Percentiles rank a stretch among this genome's conserved stretches.
Evolutionary conservation across 2,113 vertebrate species (phyloP).

Genomic region (Ibidorhyncha struthersii): DNA sequence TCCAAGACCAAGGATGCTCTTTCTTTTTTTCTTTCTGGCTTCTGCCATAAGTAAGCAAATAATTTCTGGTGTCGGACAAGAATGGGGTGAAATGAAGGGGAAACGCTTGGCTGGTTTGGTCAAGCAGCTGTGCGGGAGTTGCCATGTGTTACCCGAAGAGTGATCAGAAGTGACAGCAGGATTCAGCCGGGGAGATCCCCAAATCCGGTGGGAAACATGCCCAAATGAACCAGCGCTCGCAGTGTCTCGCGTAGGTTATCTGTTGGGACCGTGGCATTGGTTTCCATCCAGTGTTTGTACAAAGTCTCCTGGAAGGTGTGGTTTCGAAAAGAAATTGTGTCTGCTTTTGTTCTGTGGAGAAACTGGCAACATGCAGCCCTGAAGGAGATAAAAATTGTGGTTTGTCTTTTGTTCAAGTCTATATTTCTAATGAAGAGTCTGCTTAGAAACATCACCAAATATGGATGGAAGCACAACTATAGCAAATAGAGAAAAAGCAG

Average conservation of each 20-base stretch:
- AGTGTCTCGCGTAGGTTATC: neutral
- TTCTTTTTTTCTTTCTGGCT: neutral
- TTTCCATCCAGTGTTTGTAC: neutral
- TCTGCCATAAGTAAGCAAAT: neutral
- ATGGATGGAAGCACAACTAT: neutral
- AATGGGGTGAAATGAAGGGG: neutral
- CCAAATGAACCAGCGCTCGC: neutral
- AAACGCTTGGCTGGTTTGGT: neutral
- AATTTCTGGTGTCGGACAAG: neutral
- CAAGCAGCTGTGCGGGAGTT: neutral
- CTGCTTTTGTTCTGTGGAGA: neutral
- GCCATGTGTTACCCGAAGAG: neutral
- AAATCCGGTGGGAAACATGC: neutral
- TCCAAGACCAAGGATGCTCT: neutral
- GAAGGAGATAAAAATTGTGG: neutral
- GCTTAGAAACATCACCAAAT: neutral
- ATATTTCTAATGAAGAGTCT: neutral
- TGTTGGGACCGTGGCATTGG: neutral
- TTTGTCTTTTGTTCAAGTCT: neutral
- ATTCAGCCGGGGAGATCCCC: neutral
- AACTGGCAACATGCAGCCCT: neutral
- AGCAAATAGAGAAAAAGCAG: neutral
- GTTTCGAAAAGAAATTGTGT: neutral
- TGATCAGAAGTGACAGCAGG: neutral
- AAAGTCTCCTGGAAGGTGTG: neutral